A percentile compares a stretch with the other conserved stretches of the same genome.
Conservation (phyloP, 2,888 invertebrate species). For the Atethmia centrago region DNA sequence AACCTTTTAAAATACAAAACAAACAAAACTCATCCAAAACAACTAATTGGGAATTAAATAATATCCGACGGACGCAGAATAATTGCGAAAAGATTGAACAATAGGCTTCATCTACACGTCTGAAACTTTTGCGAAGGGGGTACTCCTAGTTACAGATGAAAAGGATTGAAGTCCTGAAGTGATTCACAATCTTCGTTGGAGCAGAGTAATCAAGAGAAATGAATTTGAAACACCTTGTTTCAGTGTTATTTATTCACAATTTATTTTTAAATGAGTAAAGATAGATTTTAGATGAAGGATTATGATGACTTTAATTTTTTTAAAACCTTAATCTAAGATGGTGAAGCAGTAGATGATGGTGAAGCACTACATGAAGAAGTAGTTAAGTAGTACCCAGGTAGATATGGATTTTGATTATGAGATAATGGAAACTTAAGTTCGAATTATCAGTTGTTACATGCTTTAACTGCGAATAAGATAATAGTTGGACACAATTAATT, state of each 20-base stretch:
- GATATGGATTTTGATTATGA: not conserved
- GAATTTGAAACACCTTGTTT: conserved; percentile 8
- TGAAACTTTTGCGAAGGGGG: conserved; percentile 42
- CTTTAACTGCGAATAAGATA: too few species aligned
- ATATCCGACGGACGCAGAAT: conserved; percentile 42
- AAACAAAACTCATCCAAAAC: conserved; percentile 43
- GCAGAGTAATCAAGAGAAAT: conserved; percentile 10
- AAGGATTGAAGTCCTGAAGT: conserved; percentile 43
- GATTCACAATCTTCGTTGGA: conserved; percentile 37
- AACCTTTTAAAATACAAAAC: conserved; percentile 26
- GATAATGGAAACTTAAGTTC: not conserved
- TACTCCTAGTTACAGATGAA: conserved; percentile 26
- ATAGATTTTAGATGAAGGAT: not conserved
- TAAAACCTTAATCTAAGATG: too few species aligned
- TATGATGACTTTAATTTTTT: too few species aligned
- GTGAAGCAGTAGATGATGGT: too few species aligned
- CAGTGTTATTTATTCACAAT: conserved; percentile 13
- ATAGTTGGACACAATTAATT: too few species aligned
- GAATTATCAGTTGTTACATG: too few species aligned
- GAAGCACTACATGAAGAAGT: too few species aligned
- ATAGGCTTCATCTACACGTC: conserved; percentile 57
- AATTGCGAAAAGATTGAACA: conserved; percentile 60
- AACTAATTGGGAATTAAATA: conserved; percentile 49
- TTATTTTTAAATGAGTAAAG: conserved; percentile 14
- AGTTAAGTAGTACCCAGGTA: not conserved